These are phyloP conservation scores for Drosophila neonasuta DNA, from an alignment of 2,888 invertebrate genomes.

Conservation along the genomic window DNA sequence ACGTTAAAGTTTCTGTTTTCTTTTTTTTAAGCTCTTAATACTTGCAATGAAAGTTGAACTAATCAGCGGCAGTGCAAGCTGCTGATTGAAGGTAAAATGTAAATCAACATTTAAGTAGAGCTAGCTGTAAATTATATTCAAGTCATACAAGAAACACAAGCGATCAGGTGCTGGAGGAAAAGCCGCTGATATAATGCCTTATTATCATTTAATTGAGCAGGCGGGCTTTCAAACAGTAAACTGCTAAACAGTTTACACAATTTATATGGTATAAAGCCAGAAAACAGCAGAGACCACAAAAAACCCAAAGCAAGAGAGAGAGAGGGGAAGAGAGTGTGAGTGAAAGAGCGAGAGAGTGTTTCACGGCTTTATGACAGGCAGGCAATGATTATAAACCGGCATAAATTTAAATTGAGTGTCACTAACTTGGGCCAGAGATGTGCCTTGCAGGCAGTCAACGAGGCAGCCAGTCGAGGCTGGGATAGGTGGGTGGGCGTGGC, in stretches of 20 bases:
- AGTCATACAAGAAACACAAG: background rate
- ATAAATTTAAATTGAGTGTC: conserved; percentile 72
- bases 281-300: conserved; percentile 32
- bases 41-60: conserved; percentile 31
- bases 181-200: conserved; percentile 55
- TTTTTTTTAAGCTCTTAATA: conserved; percentile 22
- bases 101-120: background rate
- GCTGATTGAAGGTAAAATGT: background rate
- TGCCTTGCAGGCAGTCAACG: conserved; percentile 32
- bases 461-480: background rate
- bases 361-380: conserved; percentile 58
- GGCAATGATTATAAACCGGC: conserved; percentile 69
- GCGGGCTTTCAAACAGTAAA: conserved; percentile 38
- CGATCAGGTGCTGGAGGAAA: conserved; percentile 40
- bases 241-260: conserved; percentile 65
- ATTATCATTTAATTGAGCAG: conserved; percentile 67
- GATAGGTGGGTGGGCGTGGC: background rate
- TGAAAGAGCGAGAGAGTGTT: conserved; percentile 15
- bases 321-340: background rate
- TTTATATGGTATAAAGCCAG: conserved; percentile 41
- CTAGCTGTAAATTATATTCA: conserved; percentile 1
- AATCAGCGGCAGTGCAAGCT: conserved; percentile 25
- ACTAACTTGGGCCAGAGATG: conserved; percentile 56
- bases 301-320: conserved; percentile 1
- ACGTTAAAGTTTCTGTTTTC: background rate